A percentile compares a stretch with the other conserved stretches of the same genome.
Conservation (phyloP, 2,888 invertebrate species). For the Formica aserva region DNA sequence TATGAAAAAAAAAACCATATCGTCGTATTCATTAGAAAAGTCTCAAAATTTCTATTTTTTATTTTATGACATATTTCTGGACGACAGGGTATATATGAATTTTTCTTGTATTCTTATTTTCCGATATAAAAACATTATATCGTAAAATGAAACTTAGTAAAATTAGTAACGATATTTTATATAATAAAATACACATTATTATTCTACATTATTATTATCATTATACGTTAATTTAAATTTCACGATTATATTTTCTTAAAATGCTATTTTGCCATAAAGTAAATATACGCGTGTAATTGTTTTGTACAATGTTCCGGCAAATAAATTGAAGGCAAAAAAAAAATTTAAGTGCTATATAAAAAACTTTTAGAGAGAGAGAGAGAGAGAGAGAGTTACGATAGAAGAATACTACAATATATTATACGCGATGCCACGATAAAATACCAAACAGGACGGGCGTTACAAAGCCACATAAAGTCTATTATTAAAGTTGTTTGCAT, state of each 20-base stretch:
- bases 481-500: slow-evolving; percentile 32
- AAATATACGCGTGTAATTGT: neutral
- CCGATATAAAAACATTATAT: neutral
- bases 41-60: neutral
- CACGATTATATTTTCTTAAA: slow-evolving; percentile 1
- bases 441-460: slow-evolving; percentile 13
- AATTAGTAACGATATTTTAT: neutral
- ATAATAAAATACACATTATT: neutral
- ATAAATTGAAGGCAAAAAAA: neutral
- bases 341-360: slow-evolving; percentile 35
- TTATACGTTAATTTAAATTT: neutral
- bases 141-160: neutral
- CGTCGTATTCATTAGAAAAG: slow-evolving; percentile 39
- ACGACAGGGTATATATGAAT: neutral
- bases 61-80: neutral
- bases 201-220: neutral
- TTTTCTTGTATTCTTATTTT: neutral
- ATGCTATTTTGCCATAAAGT: neutral
- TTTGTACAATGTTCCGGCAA: slow-evolving; percentile 1
- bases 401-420: slow-evolving; percentile 4
- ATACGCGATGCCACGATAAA: slow-evolving; percentile 31
- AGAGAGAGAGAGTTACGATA: slow-evolving; percentile 7
- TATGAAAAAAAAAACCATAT: slow-evolving; percentile 32
- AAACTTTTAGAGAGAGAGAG: neutral
- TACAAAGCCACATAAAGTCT: slow-evolving; percentile 10